Evolutionary conservation across 1,140 invertebrate genomes (phyloP).

Genomic region (Rhopalosiphum maidis): DNA sequence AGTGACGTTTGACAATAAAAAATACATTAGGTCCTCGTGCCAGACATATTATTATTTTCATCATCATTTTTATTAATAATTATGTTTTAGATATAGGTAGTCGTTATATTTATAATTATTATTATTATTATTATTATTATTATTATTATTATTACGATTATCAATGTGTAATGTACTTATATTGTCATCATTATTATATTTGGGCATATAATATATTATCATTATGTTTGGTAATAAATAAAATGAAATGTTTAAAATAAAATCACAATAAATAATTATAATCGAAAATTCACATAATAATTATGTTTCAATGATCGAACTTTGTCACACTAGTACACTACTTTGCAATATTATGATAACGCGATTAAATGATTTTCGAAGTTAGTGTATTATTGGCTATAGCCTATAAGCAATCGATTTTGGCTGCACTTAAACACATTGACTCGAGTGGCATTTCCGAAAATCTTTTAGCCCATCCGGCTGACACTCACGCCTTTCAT

Average conservation of each 20-base stretch:
- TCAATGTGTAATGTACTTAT: background rate
- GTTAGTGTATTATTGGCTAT: too few species aligned
- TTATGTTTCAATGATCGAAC: background rate
- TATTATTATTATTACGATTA: background rate
- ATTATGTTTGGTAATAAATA: background rate
- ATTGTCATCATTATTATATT: background rate
- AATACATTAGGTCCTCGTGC: conserved; percentile 42
- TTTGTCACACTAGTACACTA: too few species aligned
- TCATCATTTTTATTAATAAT: background rate
- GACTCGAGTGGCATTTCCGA: too few species aligned
- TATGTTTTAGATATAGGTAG: background rate
- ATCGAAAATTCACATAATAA: background rate
- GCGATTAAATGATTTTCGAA: too few species aligned
- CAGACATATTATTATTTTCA: background rate
- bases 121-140: background rate
- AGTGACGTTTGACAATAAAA: conserved; percentile 55
- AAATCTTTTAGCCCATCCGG: too few species aligned
- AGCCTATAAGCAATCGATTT: too few species aligned
- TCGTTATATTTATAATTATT: background rate
- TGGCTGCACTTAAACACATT: too few species aligned
- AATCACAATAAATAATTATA: background rate
- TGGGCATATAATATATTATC: background rate
- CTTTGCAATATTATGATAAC: too few species aligned
- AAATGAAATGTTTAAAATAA: background rate
- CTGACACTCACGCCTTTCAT: too few species aligned